A percentile compares a stretch with the other conserved stretches of the same genome.
phyloP scores from a whole-genome alignment of 1,140 invertebrate species.

The Drosophila varians region DNA sequence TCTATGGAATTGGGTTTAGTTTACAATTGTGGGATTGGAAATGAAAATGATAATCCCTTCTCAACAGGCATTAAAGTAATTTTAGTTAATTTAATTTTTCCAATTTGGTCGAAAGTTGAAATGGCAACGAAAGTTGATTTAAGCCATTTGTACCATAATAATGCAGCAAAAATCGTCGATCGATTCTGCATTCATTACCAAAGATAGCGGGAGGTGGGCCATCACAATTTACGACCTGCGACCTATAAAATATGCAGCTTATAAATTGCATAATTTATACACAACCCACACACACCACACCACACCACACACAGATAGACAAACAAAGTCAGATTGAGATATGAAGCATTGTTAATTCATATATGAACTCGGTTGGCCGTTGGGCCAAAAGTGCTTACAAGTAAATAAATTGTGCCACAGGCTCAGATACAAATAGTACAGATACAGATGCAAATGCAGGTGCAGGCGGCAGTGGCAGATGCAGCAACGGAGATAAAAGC shows the following conservation, averaged over 20 bases:
- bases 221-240: constrained; percentile 70
- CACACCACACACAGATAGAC: constrained; percentile 17
- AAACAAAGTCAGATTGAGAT: constrained; percentile 57
- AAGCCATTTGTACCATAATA: constrained; percentile 38
- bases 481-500: background rate
- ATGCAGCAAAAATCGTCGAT: constrained; percentile 37
- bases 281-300: constrained; percentile 5
- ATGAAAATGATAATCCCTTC: background rate
- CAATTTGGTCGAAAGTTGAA: background rate
- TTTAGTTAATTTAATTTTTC: constrained; percentile 19
- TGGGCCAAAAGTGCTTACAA: constrained; percentile 54
- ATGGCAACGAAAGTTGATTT: constrained; percentile 15
- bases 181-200: constrained; percentile 45
- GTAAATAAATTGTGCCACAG: constrained; percentile 58
- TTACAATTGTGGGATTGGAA: background rate
- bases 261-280: constrained; percentile 75
- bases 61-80: background rate
- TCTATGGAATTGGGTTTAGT: constrained; percentile 25
- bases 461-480: background rate
- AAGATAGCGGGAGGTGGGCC: constrained; percentile 5
- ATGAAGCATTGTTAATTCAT: constrained; percentile 65
- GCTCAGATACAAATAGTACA: constrained; percentile 9
- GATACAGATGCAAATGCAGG: background rate
- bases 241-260: constrained; percentile 71
- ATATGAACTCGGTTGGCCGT: constrained; percentile 43